These are phyloP conservation scores for Palythoa grandiflora DNA, from an alignment of 92 coral and sea anemone species.

Conservation along the genomic window DNA sequence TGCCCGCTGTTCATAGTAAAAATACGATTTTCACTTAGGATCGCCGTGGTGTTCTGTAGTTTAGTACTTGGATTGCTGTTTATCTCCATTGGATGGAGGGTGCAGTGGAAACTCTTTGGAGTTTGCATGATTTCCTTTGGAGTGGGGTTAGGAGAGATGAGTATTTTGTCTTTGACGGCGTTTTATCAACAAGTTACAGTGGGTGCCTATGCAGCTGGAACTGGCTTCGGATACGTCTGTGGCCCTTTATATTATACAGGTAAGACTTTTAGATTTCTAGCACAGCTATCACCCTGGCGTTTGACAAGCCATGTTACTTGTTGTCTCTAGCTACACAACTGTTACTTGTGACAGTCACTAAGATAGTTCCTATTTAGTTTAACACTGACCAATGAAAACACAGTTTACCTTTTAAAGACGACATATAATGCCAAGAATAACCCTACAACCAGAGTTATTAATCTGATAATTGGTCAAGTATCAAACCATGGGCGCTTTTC, in stretches of 20 bases:
- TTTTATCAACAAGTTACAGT: constrained; percentile 67
- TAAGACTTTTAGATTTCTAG: constrained; percentile 16
- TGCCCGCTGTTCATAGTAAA: constrained; percentile 64
- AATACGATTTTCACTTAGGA: constrained; percentile 52
- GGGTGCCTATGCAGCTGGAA: constrained; percentile 77
- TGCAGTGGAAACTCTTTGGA: constrained; percentile 61
- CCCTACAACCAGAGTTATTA: too few species aligned
- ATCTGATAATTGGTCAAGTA: too few species aligned
- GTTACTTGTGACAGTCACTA: too few species aligned
- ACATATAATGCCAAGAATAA: too few species aligned
- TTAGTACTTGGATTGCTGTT: constrained; percentile 59
- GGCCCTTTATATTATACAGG: constrained; percentile 85
- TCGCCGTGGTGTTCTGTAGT: constrained; percentile 49
- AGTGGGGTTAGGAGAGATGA: constrained; percentile 77
- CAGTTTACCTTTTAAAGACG: too few species aligned
- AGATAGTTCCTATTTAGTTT: too few species aligned
- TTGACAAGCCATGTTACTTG: too few species aligned
- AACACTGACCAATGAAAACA: too few species aligned
- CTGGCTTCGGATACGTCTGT: constrained; percentile 71
- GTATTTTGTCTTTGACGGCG: constrained; percentile 74
- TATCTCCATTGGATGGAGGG: constrained; percentile 55
- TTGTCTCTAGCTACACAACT: too few species aligned
- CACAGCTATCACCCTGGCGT: too few species aligned
- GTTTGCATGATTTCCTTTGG: constrained; percentile 69
- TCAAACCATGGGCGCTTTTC: too few species aligned